Conservation (phyloP, 2,888 invertebrate genomes). For the Drosophila rellima region DNA sequence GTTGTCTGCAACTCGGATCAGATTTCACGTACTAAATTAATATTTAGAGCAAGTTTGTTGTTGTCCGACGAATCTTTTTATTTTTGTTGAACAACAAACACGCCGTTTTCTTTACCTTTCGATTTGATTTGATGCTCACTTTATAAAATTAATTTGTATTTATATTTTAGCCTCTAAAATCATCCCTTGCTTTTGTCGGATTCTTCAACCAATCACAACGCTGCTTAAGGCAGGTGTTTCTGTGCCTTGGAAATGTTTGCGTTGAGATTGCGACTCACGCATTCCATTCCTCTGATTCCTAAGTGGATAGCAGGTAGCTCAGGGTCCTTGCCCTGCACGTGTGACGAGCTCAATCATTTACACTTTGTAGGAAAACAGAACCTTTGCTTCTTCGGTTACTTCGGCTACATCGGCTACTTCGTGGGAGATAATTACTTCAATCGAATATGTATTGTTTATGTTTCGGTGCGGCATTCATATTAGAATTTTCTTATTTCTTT, state of each 20-base stretch:
- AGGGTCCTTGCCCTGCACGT: constrained; percentile 52
- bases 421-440: constrained; percentile 77
- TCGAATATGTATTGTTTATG: constrained; percentile 57
- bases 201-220: constrained; percentile 70
- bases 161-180: constrained; percentile 59
- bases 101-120: constrained; percentile 44
- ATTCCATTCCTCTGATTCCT: constrained; percentile 32
- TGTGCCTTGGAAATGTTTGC: constrained; percentile 26
- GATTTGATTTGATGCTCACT: constrained; percentile 68
- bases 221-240: constrained; percentile 69
- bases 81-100: constrained; percentile 15
- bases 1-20: neutral
- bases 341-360: constrained; percentile 44
- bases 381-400: constrained; percentile 26
- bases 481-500: constrained; percentile 46
- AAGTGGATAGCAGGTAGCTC: constrained; percentile 45
- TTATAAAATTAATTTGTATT: constrained; percentile 45
- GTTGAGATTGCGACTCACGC: constrained; percentile 43
- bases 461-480: constrained; percentile 52
- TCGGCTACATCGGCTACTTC: constrained; percentile 43
- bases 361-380: constrained; percentile 51
- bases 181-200: constrained; percentile 52
- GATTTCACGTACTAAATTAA: neutral
- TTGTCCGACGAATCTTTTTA: neutral
- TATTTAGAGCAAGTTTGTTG: constrained; percentile 9